Conservation (phyloP, 2,113 vertebrate species). For the Ardeotis arabs region DNA sequence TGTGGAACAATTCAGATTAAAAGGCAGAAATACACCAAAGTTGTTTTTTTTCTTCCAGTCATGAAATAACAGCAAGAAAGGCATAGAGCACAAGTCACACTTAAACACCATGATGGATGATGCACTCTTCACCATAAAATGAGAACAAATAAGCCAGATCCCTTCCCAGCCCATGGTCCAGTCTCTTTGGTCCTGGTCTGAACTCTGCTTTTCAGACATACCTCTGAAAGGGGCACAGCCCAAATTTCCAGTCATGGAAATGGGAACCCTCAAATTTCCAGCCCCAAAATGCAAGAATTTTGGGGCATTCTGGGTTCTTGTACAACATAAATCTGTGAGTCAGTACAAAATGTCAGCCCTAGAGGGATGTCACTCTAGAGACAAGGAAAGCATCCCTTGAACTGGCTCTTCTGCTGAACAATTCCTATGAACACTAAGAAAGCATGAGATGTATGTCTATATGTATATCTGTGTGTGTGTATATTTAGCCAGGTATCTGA, state of each 20-base stretch:
- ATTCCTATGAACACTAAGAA: neutral
- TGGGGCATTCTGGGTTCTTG: neutral
- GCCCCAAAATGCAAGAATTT: neutral
- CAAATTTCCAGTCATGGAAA: neutral
- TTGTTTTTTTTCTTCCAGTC: neutral
- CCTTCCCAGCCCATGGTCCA: neutral
- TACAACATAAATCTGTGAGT: neutral
- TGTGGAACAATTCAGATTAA: neutral
- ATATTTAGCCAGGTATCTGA: neutral
- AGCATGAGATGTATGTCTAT: accelerated
- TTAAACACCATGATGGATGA: neutral
- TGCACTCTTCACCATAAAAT: neutral
- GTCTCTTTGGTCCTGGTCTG: neutral
- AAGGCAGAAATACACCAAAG: neutral
- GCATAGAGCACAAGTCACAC: neutral
- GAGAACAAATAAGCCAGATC: neutral
- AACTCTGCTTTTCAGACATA: neutral
- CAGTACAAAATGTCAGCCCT: neutral
- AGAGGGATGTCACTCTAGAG: neutral
- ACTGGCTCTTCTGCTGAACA: neutral
- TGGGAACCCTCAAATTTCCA: neutral
- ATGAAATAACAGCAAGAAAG: neutral
- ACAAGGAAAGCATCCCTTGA: neutral
- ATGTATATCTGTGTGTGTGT: neutral
- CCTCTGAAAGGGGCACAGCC: neutral